Evolutionary conservation across 2,113 vertebrate genomes (phyloP).

Genomic region (Megaleporinus macrocephalus): DNA sequence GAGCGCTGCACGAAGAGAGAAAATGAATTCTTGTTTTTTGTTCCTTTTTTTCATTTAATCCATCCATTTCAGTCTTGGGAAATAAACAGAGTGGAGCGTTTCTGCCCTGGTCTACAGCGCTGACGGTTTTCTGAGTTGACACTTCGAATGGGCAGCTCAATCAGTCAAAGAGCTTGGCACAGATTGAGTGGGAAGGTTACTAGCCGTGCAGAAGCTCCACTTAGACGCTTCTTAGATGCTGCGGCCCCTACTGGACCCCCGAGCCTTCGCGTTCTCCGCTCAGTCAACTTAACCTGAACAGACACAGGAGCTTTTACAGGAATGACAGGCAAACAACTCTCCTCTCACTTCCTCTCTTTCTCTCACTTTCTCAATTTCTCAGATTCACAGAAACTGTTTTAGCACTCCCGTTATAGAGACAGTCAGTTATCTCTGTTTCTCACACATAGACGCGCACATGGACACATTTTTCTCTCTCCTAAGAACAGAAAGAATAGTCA

Average conservation of each 20-base stretch:
- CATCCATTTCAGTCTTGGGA: conserved; percentile 13
- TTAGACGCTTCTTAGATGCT: not conserved
- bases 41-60: not conserved
- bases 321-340: conserved; percentile 25
- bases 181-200: conserved; percentile 27
- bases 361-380: conserved; percentile 28
- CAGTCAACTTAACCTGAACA: conserved; percentile 67
- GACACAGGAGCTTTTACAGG: conserved; percentile 58
- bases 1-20: not conserved
- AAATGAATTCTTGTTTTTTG: conserved; percentile 23
- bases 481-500: not conserved
- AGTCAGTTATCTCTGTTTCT: conserved; percentile 67
- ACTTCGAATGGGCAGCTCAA: conserved; percentile 27
- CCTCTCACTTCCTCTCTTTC: not conserved
- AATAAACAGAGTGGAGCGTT: conserved; percentile 23
- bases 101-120: conserved; percentile 16
- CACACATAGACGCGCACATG: conserved; percentile 58
- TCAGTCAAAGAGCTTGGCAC: conserved; percentile 25
- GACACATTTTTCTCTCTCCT: not conserved
- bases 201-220: not conserved
- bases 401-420: conserved; percentile 55
- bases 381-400: conserved; percentile 54
- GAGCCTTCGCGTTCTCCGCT: conserved; percentile 39
- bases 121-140: conserved; percentile 36
- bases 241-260: not conserved